Base-by-base conservation (phyloP, 2,888 invertebrate species). In the Dasysyrphus tricinctus region DNA sequence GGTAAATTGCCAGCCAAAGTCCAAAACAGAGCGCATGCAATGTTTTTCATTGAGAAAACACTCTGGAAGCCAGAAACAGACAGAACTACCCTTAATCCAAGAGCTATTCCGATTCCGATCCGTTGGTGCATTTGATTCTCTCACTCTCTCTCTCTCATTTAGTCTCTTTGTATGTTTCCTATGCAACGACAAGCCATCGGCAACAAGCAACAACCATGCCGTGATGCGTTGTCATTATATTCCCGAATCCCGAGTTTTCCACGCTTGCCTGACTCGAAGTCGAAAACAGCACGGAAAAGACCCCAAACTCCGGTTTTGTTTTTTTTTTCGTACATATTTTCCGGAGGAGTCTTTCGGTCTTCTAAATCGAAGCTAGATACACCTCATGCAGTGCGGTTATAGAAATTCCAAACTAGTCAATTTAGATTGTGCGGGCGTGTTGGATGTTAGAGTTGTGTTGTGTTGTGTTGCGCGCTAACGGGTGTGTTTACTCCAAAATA, bases 391-490 rank as follows among this genome's bases (percentile, higher is more conserved):
- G 51, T 78, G 85, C 42, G 47, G 75, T 44, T 39, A 49, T 54
- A 32, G 65, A 82, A 78, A 67, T 67, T 67, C 49, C 34, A 67
- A 67, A 82, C 78, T 79, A 86, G 86, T 86, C 86, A 79, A 79
- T 75, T 86, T 72, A 61, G 75, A 78, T 65, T 72, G 70, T 86
- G 81, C 82, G 86, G 81, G 86, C 82, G 82, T 82, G 85, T 86
- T 79, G 82, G 78, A 79, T 86, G 86, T 80, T 49, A n/a, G n/a
- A 42, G 61, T 8, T 24, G 24, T 24, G 2, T 8, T 24, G 24
- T 24, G 2, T 8, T 59, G 16, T 44, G 16, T 49, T 67, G 49
- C 12, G 76, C 77, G 74, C 61, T 54, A 24, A 75, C 78, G 78
- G 42, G 57, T 65, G 70, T 81, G 54, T 75, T 76, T 44, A 44